Evolutionary conservation across 2,113 vertebrate genomes (phyloP), one percentile per base, ranked within the genome.

Genomic region (Otis tarda): DNA sequence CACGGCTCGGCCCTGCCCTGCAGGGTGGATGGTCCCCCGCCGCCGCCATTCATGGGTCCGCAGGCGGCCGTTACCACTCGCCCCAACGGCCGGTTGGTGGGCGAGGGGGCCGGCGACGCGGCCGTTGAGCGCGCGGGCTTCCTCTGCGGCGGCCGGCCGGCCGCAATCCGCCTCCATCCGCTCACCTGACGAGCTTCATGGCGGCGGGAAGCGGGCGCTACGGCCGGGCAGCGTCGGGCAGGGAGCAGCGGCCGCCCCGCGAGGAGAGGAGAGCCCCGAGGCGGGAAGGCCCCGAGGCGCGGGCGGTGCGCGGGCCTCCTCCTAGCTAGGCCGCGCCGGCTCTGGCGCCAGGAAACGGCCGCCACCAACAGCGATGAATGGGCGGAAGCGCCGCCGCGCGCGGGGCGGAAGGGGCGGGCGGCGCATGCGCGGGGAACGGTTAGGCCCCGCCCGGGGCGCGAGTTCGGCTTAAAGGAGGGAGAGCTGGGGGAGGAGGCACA

Each of bases 141-240:
- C 33, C 35, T 5, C 68, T 53, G 8, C 63, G 7, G 33, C 69
- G 8, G 65, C n/a, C n/a, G 9, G 25, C 33, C 33, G 9, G 24
- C 52, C 45, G 27, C 53, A 37, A 85, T 93, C 93, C 81, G 45
- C 37, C 65, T 35, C 71, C 81, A 88, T 85, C 75, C 84, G 50
- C 88, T 95, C 83, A 96, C 93, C 95, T 91, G 81, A 96, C 93
- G 57, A 95, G 95, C 77, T 94, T 95, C 95, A 95, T 95, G 30
- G 84, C 76, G 71, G 56, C 81, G 31, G 75, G 35, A 69, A 30
- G 53, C 37, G 22, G 57, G 61, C 27, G 49, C 65, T 10, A 21
- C 27, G 23, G 68, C 27, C 45, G 45, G 60, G 49, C 20, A 30
- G 49, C 21, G 39, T 64, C 28, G 27, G 41, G 37, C 28, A 35